A percentile compares a stretch with the other conserved stretches of the same genome.
phyloP scores from a whole-genome alignment of 1,140 invertebrate species.

The Lordiphosa clarofinis region DNA sequence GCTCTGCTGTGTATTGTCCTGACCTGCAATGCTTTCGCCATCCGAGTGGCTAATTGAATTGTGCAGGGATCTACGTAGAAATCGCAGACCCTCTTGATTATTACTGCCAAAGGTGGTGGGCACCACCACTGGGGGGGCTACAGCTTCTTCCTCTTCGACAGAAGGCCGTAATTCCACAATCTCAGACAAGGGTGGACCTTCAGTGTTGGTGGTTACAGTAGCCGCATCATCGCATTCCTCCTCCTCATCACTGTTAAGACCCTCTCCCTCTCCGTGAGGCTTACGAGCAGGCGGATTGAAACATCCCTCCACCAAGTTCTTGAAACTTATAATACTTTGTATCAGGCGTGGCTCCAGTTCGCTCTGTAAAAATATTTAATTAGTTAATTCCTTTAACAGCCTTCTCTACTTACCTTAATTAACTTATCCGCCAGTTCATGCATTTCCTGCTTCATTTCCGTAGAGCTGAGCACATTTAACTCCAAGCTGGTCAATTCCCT shows the following conservation, averaged over 20 bases:
- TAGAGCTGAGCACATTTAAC: slow-evolving; percentile 32
- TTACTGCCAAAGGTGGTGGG: no score
- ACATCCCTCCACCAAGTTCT: slow-evolving; percentile 60
- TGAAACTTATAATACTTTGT: slow-evolving; percentile 57
- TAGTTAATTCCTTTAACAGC: no score
- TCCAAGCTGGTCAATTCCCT: slow-evolving; percentile 62
- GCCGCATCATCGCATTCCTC: slow-evolving; percentile 50
- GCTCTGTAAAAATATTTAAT: slow-evolving; percentile 30
- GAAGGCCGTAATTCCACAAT: no score
- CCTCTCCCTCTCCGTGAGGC: slow-evolving; percentile 13
- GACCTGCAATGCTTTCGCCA: slow-evolving; percentile 19
- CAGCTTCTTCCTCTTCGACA: no score
- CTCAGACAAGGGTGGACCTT: background rate
- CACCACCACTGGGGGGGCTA: no score
- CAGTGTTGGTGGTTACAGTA: slow-evolving; percentile 18
- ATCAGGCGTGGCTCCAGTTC: slow-evolving; percentile 63
- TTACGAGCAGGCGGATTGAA: slow-evolving; percentile 45
- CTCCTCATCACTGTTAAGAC: slow-evolving; percentile 31
- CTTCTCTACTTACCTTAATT: slow-evolving; percentile 53
- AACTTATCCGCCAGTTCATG: slow-evolving; percentile 55
- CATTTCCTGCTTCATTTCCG: slow-evolving; percentile 55
- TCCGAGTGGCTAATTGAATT: slow-evolving; percentile 51
- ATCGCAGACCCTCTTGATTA: no score
- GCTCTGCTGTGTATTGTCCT: slow-evolving; percentile 30
- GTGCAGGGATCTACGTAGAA: slow-evolving; percentile 56